Evolutionary conservation across 23 tunicate species (phyloP).

Genomic region (Trididemnum miniatum): DNA sequence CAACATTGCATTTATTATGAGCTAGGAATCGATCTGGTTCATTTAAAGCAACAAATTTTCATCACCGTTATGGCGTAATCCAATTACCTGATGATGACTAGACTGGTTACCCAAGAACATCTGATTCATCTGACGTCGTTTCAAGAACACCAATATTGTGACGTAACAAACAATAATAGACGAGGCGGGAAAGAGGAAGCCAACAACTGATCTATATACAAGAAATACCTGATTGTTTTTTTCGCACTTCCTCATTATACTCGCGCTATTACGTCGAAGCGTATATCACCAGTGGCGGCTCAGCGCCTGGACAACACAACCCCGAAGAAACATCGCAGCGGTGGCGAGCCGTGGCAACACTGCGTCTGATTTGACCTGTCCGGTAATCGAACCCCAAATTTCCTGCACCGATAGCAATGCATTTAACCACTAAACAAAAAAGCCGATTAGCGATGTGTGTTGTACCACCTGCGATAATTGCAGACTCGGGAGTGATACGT

Average conservation of each 20-base stretch:
- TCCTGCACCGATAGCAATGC: neutral
- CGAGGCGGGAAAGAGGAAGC: constrained; percentile 1
- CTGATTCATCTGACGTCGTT: neutral
- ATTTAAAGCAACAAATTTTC: too few species aligned
- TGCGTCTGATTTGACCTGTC: neutral
- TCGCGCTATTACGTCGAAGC: neutral
- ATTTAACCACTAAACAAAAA: too few species aligned
- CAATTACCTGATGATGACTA: too few species aligned
- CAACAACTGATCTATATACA: constrained; percentile 15
- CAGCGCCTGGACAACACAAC: neutral
- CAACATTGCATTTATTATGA: too few species aligned
- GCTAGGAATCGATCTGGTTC: too few species aligned
- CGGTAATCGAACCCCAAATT: neutral
- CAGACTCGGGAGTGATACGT: too few species aligned
- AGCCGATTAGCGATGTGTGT: too few species aligned
- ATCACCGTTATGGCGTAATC: too few species aligned
- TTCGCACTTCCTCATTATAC: neutral
- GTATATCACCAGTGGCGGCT: neutral
- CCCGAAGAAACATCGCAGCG: neutral
- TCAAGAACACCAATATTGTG: constrained; percentile 9
- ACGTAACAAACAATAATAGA: constrained; percentile 5
- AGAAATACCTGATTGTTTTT: neutral
- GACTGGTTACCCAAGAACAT: neutral
- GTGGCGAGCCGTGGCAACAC: neutral
- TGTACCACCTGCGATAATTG: too few species aligned